Conservation (phyloP, 2,888 invertebrate genomes). For the Tiliacea aurago region DNA sequence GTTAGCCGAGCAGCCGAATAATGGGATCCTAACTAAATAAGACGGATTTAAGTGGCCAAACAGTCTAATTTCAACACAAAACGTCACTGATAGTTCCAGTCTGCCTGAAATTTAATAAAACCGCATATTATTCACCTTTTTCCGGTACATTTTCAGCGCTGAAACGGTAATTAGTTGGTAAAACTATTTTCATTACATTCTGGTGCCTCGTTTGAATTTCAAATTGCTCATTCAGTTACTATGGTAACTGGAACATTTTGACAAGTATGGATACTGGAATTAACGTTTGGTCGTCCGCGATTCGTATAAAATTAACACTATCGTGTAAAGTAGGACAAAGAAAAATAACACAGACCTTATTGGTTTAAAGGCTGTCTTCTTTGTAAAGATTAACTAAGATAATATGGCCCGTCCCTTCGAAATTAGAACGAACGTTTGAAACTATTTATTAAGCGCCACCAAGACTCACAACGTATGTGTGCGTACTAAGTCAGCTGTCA, state of each 20-base stretch:
- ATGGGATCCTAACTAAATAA: too few species aligned
- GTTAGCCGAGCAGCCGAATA: too few species aligned
- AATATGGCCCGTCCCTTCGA: too few species aligned
- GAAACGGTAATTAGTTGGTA: slow-evolving; percentile 47
- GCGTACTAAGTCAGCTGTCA: too few species aligned
- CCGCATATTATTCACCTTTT: slow-evolving; percentile 14
- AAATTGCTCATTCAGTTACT: slow-evolving; percentile 30
- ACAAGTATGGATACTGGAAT: neutral
- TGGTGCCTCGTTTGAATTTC: slow-evolving; percentile 41
- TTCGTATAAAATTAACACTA: neutral
- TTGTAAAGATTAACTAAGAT: neutral
- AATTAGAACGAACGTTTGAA: too few species aligned
- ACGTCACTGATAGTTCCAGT: neutral
- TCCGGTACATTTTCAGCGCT: slow-evolving; percentile 29
- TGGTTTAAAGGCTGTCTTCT: neutral
- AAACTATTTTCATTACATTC: slow-evolving; percentile 55
- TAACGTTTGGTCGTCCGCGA: neutral
- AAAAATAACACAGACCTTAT: neutral
- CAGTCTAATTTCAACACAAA: neutral
- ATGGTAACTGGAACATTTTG: neutral
- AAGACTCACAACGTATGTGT: too few species aligned
- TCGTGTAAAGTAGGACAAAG: too few species aligned
- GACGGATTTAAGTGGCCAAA: neutral
- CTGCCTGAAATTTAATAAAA: slow-evolving; percentile 12
- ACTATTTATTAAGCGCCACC: too few species aligned